Evolutionary conservation across 2,797 vertebrate species (phyloP).

Genomic region (Enteromius radiatus): DNA sequence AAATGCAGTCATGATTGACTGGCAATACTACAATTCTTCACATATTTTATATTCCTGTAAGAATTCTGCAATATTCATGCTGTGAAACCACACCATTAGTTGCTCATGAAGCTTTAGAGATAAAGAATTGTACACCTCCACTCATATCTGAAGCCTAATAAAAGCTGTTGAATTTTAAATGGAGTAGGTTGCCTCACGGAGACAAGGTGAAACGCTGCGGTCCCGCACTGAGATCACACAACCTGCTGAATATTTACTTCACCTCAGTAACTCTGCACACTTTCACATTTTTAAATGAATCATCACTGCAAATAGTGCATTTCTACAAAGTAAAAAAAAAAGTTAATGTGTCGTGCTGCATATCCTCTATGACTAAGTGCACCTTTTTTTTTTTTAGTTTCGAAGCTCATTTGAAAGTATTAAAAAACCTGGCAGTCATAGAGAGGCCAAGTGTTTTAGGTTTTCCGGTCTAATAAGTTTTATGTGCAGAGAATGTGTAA

Average conservation of each 20-base stretch:
- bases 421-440: slow-evolving; percentile 19
- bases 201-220: background rate
- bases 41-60: background rate
- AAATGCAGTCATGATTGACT: background rate
- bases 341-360: background rate
- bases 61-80: background rate
- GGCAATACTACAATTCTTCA: background rate
- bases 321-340: background rate
- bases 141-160: background rate
- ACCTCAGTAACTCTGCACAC: background rate
- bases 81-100: background rate
- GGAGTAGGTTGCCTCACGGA: background rate
- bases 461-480: slow-evolving; percentile 19
- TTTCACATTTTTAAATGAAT: background rate
- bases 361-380: background rate
- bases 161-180: background rate
- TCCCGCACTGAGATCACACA: background rate
- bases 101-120: background rate
- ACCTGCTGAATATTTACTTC: background rate
- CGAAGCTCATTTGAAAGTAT: background rate
- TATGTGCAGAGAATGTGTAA: background rate
- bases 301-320: background rate
- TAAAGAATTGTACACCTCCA: background rate
- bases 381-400: background rate
- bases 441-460: slow-evolving; percentile 7